These are phyloP conservation scores for Aporrectodea caliginosa DNA, from an alignment of 1,140 invertebrate genomes.

Conservation along the genomic window DNA sequence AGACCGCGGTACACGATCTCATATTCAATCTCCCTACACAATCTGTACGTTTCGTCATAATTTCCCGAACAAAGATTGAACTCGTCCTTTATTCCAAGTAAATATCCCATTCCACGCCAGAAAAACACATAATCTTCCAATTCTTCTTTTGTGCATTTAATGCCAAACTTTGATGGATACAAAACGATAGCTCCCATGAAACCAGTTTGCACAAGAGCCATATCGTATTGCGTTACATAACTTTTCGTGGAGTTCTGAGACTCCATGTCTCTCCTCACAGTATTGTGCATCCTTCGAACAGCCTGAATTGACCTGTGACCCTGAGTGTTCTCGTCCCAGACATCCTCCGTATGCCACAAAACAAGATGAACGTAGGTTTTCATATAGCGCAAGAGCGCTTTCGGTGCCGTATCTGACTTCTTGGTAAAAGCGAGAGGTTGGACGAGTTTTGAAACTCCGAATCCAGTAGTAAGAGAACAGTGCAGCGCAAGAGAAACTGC, in stretches of 20 bases:
- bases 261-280: conserved; percentile 50
- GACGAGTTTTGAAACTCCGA: conserved; percentile 37
- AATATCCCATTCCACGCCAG: conserved; percentile 74
- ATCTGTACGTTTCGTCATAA: conserved; percentile 50
- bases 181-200: conserved; percentile 75
- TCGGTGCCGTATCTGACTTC: conserved; percentile 55
- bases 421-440: conserved; percentile 55
- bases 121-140: conserved; percentile 76
- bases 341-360: conserved; percentile 62
- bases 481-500: not conserved
- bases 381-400: conserved; percentile 72
- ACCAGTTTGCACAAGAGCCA: conserved; percentile 66
- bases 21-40: conserved; percentile 44
- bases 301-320: conserved; percentile 34
- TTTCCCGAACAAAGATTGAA: conserved; percentile 61
- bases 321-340: conserved; percentile 36
- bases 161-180: conserved; percentile 64
- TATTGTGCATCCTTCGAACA: conserved; percentile 57
- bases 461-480: conserved; percentile 37
- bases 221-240: conserved; percentile 68
- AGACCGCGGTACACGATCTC: conserved; percentile 36
- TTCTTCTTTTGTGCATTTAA: conserved; percentile 57
- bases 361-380: conserved; percentile 68
- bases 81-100: conserved; percentile 77
- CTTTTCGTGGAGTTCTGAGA: conserved; percentile 24